Conservation (phyloP, 2,888 invertebrate genomes). For the Tipula vernalis region DNA sequence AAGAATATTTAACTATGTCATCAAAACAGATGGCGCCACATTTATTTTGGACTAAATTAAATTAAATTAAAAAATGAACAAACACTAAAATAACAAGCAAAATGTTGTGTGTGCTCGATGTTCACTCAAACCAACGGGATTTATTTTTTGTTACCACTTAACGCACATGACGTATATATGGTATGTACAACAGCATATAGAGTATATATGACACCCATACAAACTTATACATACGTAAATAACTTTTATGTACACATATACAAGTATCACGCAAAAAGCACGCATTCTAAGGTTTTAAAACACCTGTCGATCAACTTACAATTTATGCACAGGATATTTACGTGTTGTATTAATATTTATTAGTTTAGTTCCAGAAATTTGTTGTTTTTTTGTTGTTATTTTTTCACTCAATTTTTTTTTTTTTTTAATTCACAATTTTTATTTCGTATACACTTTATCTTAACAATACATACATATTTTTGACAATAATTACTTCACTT, state of each 20-base stretch:
- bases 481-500: not conserved
- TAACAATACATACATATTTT: not conserved
- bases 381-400: not conserved
- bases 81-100: not conserved
- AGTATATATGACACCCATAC: not conserved
- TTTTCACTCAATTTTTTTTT: not conserved
- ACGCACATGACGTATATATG: constrained; percentile 5
- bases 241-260: not conserved
- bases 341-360: not conserved
- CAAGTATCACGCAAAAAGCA: constrained; percentile 5
- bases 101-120: not conserved
- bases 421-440: not conserved
- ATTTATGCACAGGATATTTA: not conserved
- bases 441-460: not conserved
- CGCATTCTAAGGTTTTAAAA: not conserved
- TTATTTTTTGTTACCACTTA: not conserved
- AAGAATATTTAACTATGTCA: not conserved
- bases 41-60: constrained; percentile 4
- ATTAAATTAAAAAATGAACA: not conserved
- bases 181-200: not conserved
- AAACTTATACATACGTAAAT: not conserved
- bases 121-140: not conserved
- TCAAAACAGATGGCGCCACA: not conserved
- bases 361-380: not conserved
- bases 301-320: constrained; percentile 7